Conservation (phyloP, 2,113 vertebrate species). For the Cyrtonyx montezumae region DNA sequence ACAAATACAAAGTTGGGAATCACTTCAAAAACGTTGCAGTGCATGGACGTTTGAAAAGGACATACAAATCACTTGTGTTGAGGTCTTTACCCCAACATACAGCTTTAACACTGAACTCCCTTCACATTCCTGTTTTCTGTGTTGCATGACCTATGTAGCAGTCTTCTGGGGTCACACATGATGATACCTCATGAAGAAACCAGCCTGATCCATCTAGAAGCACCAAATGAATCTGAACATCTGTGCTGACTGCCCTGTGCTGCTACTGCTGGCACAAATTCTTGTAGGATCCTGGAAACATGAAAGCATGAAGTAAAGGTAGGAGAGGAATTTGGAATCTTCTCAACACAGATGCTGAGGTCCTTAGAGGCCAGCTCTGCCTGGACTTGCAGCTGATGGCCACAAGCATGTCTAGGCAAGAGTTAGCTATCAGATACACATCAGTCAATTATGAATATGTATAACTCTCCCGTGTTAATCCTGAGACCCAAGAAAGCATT, state of each 20-base stretch:
- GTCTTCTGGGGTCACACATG: accelerated
- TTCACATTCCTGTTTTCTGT: background rate
- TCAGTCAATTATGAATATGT: background rate
- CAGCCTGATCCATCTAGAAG: background rate
- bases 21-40: background rate
- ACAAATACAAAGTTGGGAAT: background rate
- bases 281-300: background rate
- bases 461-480: background rate
- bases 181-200: background rate
- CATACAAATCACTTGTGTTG: background rate
- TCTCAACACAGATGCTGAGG: background rate
- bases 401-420: background rate
- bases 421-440: background rate
- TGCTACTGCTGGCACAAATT: background rate
- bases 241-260: background rate
- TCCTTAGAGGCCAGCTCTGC: background rate
- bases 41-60: background rate
- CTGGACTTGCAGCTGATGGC: background rate
- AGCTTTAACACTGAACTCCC: background rate
- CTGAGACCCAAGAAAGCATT: background rate
- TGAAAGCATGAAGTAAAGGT: background rate
- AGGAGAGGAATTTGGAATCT: background rate
- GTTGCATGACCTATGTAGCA: background rate
- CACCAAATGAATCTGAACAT: background rate
- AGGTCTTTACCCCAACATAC: background rate